Base-by-base conservation (phyloP, 1,140 invertebrate genomes). In the Rhysida immarginata region DNA sequence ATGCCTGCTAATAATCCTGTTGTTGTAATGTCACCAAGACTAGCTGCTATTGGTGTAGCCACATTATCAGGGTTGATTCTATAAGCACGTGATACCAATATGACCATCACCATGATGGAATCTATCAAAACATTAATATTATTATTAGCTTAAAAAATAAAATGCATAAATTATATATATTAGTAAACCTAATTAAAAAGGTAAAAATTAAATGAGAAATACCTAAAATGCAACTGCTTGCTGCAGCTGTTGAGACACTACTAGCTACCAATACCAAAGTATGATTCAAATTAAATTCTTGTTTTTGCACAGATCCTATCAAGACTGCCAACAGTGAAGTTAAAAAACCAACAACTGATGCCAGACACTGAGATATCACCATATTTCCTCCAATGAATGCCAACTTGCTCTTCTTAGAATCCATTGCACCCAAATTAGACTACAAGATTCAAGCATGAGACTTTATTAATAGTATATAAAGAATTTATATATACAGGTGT, bases 51-150 rank as follows among this genome's bases (percentile, higher is more conserved):
- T 14, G 94, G 94, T 45, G 93, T 96, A 11, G 94, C 92, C 48
- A 98, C 82, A 70, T 97, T 97, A 68, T 98, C 94, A 21, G 94
- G 93, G 73, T 96, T 96, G 51, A 96, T 86, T 59, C 84, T 79
- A 64, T 83, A 80, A 55, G 80, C 77, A 60, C 79, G 77, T 8
- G 87, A 87, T 27, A 83, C 65, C 2, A 90, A 67, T 59, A 90
- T 82, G 1, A 89, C 83, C 26, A 75, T 77, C 26, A 91, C 82
- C 81, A 92, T 91, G 29, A 94, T 76, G 43, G 85, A 71, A 61
- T 86, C 89, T 91, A n/a, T n/a, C n/a, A n/a, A n/a, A 71, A n/a
- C n/a, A n/a, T n/a, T 5, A 76, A 74, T n/a, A n/a, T n/a, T n/a
- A n/a, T n/a, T n/a, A n/a, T n/a, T n/a, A n/a, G n/a, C n/a, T n/a